These are phyloP conservation scores for Morus bassanus DNA, from an alignment of 2,797 vertebrate species.

Conservation along the genomic window DNA sequence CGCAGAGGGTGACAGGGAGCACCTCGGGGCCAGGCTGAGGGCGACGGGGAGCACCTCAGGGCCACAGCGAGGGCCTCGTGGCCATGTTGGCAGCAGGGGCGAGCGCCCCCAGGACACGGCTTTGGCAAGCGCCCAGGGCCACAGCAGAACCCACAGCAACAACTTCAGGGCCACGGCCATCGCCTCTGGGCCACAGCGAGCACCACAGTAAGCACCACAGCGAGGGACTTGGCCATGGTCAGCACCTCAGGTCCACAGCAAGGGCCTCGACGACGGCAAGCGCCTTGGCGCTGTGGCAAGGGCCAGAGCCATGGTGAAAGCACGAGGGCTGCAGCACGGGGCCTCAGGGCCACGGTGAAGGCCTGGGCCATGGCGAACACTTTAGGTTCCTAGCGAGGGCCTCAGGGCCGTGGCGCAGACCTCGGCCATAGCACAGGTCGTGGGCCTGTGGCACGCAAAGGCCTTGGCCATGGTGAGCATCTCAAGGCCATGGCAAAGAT, in stretches of 20 bases:
- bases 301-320: background rate
- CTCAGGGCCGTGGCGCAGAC: background rate
- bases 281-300: background rate
- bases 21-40: background rate
- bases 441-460: background rate
- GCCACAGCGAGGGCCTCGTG: background rate
- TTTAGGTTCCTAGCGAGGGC: background rate
- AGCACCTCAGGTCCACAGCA: background rate
- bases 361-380: background rate
- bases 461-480: background rate
- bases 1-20: background rate
- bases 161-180: background rate
- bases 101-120: background rate
- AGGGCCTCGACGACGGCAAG: background rate
- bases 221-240: background rate
- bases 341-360: background rate
- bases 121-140: background rate
- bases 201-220: background rate
- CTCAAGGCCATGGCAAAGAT: background rate
- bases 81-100: rapidly evolving
- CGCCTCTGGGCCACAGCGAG: background rate
- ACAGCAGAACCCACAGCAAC: background rate
- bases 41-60: background rate
- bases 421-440: background rate
- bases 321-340: background rate